Evolutionary conservation across 2,113 vertebrate genomes (phyloP).

Genomic region (Notothenia coriiceps): DNA sequence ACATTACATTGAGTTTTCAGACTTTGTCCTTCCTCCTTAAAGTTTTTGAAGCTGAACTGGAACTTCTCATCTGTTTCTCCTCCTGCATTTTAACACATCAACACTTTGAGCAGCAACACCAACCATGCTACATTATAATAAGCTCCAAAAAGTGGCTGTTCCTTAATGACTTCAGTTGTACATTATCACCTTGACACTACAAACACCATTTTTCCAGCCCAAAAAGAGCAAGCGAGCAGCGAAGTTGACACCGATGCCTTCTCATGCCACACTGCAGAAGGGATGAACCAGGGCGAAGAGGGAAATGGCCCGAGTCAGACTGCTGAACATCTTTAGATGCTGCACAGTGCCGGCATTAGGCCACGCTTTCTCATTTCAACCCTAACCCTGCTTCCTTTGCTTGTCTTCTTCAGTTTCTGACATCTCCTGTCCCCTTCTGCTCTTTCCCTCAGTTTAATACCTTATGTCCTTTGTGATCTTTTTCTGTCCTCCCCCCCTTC

Average conservation of each 20-base stretch:
- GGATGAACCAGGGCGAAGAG: constrained; percentile 30
- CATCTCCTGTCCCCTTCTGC: constrained; percentile 2
- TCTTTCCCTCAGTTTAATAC: constrained; percentile 32
- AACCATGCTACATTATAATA: neutral
- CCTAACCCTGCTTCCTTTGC: neutral
- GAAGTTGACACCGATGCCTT: constrained; percentile 17
- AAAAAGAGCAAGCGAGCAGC: constrained; percentile 11
- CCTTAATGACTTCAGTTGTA: constrained; percentile 9
- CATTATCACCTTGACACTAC: constrained; percentile 10
- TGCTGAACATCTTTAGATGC: constrained; percentile 36
- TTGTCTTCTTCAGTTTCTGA: constrained; percentile 8
- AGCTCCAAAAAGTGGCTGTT: neutral
- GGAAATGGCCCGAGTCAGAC: constrained; percentile 42
- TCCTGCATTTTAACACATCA: neutral
- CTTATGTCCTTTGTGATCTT: constrained; percentile 12
- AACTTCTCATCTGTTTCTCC: neutral
- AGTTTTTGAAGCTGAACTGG: neutral
- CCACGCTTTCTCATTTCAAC: neutral
- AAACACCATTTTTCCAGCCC: constrained; percentile 1
- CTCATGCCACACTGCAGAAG: constrained; percentile 10
- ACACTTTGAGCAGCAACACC: constrained; percentile 3
- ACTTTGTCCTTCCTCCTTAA: neutral
- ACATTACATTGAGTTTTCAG: neutral
- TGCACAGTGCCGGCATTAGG: constrained; percentile 9
- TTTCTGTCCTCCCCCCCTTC: neutral